Evolutionary conservation across 2,888 invertebrate species (phyloP).

Genomic region (Podabrus alpinus): DNA sequence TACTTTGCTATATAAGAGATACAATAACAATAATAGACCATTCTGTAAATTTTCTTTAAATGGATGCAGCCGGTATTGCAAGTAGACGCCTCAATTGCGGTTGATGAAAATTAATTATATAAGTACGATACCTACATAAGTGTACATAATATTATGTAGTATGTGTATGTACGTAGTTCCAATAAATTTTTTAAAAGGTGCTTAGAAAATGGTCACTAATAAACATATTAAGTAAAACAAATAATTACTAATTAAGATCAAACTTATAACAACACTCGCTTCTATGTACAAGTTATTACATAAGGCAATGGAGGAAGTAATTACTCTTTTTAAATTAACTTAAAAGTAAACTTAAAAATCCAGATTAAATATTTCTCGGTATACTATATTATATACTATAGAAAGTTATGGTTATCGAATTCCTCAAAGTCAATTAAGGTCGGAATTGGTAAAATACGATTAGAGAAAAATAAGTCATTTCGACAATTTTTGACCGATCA

Average conservation of each 20-base stretch:
- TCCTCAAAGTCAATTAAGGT: not conserved
- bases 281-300: slow-evolving; percentile 13
- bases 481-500: too few relatives aligned
- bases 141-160: too few relatives aligned
- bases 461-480: too few relatives aligned
- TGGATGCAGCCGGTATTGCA: too few relatives aligned
- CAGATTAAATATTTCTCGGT: not conserved
- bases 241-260: not conserved
- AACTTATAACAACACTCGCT: not conserved
- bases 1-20: too few relatives aligned
- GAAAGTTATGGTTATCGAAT: not conserved
- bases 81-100: too few relatives aligned
- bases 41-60: too few relatives aligned
- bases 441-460: too few relatives aligned
- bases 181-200: not conserved
- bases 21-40: too few relatives aligned
- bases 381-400: not conserved
- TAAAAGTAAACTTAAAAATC: not conserved
- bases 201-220: not conserved
- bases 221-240: not conserved
- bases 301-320: slow-evolving; percentile 17
- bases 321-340: slow-evolving; percentile 16
- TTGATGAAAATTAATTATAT: too few relatives aligned
- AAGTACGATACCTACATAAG: too few relatives aligned
- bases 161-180: too few relatives aligned